Percentiles rank a stretch among this genome's conserved stretches.
Conservation (phyloP, 1,140 invertebrate genomes). For the Rhagoletis zephyria region DNA sequence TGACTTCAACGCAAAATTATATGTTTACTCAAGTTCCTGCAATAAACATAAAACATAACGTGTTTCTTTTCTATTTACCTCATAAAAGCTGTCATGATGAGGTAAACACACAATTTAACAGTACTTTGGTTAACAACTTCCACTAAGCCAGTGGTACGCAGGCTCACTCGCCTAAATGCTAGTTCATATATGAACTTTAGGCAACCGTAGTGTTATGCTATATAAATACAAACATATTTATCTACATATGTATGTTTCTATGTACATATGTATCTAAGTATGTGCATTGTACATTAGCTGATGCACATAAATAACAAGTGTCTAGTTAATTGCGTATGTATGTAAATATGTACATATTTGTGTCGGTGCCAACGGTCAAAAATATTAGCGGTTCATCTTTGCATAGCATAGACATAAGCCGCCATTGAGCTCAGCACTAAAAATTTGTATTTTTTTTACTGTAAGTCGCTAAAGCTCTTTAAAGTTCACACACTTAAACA, state of each 20-base stretch:
- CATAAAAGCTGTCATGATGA: constrained; percentile 10
- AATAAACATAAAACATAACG: not conserved
- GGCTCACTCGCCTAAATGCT: not conserved
- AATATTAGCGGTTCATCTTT: not conserved
- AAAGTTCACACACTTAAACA: not conserved
- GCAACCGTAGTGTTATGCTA: not conserved
- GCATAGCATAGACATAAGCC: not conserved
- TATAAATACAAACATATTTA: not conserved
- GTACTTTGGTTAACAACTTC: not conserved
- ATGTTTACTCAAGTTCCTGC: not conserved
- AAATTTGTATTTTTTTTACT: constrained; percentile 18
- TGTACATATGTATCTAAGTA: not conserved
- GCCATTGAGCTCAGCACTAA: not conserved
- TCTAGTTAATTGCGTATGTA: not conserved
- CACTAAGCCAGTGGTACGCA: constrained; percentile 2
- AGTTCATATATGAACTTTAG: not conserved
- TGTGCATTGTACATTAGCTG: too few species aligned
- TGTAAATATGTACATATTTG: not conserved
- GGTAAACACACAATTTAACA: constrained; percentile 9
- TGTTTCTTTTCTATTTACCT: not conserved
- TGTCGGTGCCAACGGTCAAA: not conserved
- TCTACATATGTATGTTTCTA: not conserved
- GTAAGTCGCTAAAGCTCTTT: not conserved
- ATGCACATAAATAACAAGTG: not conserved
- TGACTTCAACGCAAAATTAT: not conserved